Base-by-base conservation (phyloP, 2,113 vertebrate species). In the Campylomormyrus tamandua region DNA sequence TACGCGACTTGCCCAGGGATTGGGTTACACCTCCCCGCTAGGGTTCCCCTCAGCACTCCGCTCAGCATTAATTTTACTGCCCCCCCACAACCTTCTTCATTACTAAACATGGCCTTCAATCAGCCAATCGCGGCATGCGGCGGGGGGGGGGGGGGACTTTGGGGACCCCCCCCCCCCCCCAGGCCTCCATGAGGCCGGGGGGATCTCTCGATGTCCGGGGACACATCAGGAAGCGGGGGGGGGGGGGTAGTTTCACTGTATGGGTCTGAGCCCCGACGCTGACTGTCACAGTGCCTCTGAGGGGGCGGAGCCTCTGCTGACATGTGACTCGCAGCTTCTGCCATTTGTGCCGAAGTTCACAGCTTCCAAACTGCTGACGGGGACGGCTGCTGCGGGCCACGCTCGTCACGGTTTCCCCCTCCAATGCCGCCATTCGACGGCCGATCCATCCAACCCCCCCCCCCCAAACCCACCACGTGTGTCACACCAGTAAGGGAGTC, bases 61-160 rank as follows among this genome's bases (percentile, higher is more conserved):
- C 62, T 74, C 4, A 15, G 10, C 15, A 5, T 66, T 66, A 6
- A 62, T 49, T 50, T 35, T 46, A 17, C 87, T 31, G 39, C 4
- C 87, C 45, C 48, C 46, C 39, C 49, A 53, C 84, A 39, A 39
- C 50, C 27, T 35, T 19, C 48, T 77, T 88, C 87, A 74, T 88
- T 88, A 88, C 87, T 88, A 88, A 88, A 88, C 87, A 88, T 74
- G 87, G 87, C 87, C 87, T 88, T 88, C 39, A 45, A n/a, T 89
- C 88, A 89, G 39, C 66, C 10, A 74, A 77, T 77, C 5, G 5
- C 27, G 7, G 27, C 66, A 50, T 46, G 66, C 46, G 50, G 42
- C 70, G 39, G 46, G 24, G 48, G 11, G 19, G 45, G 46, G 83
- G 45, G 2, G 24, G 48, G 83, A n/a, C 46, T 48, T 27, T 49